Base-by-base conservation (phyloP, 1,140 invertebrate genomes). In the Eupristina koningsbergeri region DNA sequence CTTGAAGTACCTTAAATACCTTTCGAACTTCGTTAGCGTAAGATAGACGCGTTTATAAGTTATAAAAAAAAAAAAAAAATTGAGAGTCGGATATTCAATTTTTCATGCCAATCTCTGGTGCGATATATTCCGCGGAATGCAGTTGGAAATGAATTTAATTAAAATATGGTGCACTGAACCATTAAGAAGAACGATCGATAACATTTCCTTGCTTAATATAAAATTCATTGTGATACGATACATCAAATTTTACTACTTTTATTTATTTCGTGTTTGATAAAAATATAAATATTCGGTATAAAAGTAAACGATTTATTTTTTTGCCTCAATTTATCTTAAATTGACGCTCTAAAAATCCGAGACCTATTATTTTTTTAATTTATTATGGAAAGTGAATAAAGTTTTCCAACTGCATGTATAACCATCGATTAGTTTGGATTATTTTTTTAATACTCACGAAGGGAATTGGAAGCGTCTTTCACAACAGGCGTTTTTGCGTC, bases 1-100 rank as follows among this genome's bases (percentile, higher is more conserved):
- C 88, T 87, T 86, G 89, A 89, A 90, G 90, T 92, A 92, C 90
- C 89, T 91, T 91, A 88, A 76, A 61, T 82, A 73, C 41, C 45
- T 71, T 61, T 73, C n/a, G n/a, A 73, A 83, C 26, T 69, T 78
- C 2, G 31, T 74, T 80, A 80, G 67, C 41, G 34, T 81, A 81
- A 45, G 64, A 81, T 69, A 73, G 73, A 81, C 29, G 53, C 69
- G 53, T 83, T 69, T 78, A 45, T 71, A 71, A 83, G 77, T 78
- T 61, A 61, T 34, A 73, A 78, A n/a, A n/a, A n/a, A n/a, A n/a
- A n/a, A n/a, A n/a, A n/a, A n/a, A n/a, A 83, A 78, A n/a, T 71
- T 41, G 9, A 71, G 50, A 73, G 36, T 63, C 50, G 6, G n/a
- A 69, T 71, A 77, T 67, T 81, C 69, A 73, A 77, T 50, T 69